These are phyloP conservation scores for Entomyzon cyanotis DNA, from an alignment of 2,113 vertebrate species.

Conservation along the genomic window DNA sequence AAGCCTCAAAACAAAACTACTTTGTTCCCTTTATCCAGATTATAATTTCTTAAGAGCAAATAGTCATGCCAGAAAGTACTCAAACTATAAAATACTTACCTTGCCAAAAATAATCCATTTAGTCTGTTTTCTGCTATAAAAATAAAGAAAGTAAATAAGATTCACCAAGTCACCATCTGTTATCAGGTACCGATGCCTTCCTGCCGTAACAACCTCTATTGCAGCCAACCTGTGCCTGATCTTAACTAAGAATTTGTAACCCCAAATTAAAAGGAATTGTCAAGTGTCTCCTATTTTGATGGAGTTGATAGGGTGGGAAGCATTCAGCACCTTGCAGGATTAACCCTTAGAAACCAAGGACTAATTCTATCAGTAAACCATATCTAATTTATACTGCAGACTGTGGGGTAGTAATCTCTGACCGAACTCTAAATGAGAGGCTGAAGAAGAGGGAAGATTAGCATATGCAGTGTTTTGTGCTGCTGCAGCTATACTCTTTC, in stretches of 20 bases:
- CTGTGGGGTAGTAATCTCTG: not conserved
- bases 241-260: not conserved
- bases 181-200: not conserved
- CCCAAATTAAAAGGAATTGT: not conserved
- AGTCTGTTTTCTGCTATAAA: not conserved
- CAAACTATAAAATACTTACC: slow-evolving; percentile 11
- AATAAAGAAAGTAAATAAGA: slow-evolving; percentile 20
- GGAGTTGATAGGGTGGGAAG: not conserved
- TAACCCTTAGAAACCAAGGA: not conserved
- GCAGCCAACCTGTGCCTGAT: not conserved
- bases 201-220: not conserved
- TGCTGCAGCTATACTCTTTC: not conserved
- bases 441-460: not conserved
- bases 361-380: not conserved
- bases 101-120: slow-evolving; percentile 17
- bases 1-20: not conserved
- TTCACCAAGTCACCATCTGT: not conserved
- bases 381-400: not conserved
- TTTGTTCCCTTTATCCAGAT: not conserved
- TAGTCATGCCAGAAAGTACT: not conserved
- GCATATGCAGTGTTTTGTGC: not conserved
- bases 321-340: not conserved
- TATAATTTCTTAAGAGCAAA: slow-evolving; percentile 9
- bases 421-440: not conserved
- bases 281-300: not conserved